These are phyloP conservation scores for Malacoctenus gilli DNA, from an alignment of 2,797 vertebrate genomes.

Conservation along the genomic window DNA sequence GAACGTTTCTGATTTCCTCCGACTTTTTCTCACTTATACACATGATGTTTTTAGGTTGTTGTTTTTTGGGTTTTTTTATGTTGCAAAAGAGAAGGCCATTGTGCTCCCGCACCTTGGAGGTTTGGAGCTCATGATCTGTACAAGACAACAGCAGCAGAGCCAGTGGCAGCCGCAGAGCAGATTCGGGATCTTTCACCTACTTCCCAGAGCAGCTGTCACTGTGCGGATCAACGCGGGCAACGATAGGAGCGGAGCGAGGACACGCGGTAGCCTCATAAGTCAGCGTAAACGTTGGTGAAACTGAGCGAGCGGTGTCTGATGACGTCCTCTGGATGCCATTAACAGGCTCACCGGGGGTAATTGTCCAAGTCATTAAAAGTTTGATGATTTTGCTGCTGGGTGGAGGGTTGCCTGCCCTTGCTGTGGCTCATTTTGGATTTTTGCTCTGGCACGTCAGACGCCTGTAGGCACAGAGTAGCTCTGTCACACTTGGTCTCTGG, in stretches of 20 bases:
- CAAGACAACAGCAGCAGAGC: slow-evolving; percentile 42
- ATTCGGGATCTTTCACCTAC: slow-evolving; percentile 33
- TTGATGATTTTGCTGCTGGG: slow-evolving; percentile 84
- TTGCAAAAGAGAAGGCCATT: slow-evolving; percentile 30
- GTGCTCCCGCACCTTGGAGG: slow-evolving; percentile 33
- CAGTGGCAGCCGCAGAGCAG: slow-evolving; percentile 25
- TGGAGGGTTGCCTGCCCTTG: slow-evolving; percentile 79
- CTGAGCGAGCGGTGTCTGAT: slow-evolving; percentile 66
- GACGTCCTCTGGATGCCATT: slow-evolving; percentile 82
- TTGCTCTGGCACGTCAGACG: slow-evolving; percentile 70
- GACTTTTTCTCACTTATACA: not conserved
- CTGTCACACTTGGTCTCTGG: slow-evolving; percentile 46
- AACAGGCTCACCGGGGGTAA: slow-evolving; percentile 83
- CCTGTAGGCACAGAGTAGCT: slow-evolving; percentile 63
- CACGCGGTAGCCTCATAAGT: slow-evolving; percentile 56
- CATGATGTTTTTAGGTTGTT: slow-evolving; percentile 32
- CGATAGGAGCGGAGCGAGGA: slow-evolving; percentile 26
- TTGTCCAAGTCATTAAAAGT: slow-evolving; percentile 87
- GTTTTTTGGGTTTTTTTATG: too few species aligned
- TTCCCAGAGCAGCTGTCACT: slow-evolving; percentile 21
- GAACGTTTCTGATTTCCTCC: not conserved
- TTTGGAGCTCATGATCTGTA: slow-evolving; percentile 34
- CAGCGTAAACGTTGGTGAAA: slow-evolving; percentile 45
- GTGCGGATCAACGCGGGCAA: slow-evolving; percentile 18
- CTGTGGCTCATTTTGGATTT: slow-evolving; percentile 81